Evolutionary conservation across 2,888 invertebrate genomes (phyloP), one percentile per base, ranked within the genome.

Genomic region (Lucinisca nassula): DNA sequence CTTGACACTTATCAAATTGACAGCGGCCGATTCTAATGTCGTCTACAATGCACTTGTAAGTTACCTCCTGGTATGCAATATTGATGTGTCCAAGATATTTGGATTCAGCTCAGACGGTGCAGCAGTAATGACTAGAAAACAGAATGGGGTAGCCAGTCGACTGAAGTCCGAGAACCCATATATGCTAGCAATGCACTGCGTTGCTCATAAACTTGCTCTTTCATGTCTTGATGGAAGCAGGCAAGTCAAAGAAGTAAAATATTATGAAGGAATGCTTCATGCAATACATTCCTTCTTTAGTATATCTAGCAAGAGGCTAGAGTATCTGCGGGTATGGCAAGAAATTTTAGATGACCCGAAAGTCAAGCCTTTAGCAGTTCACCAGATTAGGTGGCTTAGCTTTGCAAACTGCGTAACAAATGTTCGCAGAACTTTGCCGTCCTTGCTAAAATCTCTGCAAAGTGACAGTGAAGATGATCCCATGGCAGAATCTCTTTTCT

Each of bases 91-190:
- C 40, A 81, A 81, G 37, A 72, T 82, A 8, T 78, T 27, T 30
- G 85, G 81, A 12, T 85, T 85, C 61, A 73, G 79, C 67, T 86
- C 85, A 45, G 79, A 86, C 49, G 85, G 82, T 51, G 81, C 81
- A 45, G 85, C 82, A 6, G 79, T 82, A 21, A 86, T 86, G 85
- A 58, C 74, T 38, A 82, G 84, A 24, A 79, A 79, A 37, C 30
- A 79, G 38, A 78, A 79, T 27, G 83, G 82, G 2, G 79, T 79
- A 51, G 79, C 74, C 21, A 55, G 2, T 32, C 17, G 79, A 79
- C 61, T 83, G 72, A 72, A 72, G 35, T 40, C 79, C 49, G 76
- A 77, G 17, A 85, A 72, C 40, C 76, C 76, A 72, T 81, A 81
- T 51, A 82, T 85, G 85, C 70, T 85, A 2, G 24, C 32, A 27